phyloP scores from a whole-genome alignment of 1,140 invertebrate species.

The Drosophila aff. region DNA sequence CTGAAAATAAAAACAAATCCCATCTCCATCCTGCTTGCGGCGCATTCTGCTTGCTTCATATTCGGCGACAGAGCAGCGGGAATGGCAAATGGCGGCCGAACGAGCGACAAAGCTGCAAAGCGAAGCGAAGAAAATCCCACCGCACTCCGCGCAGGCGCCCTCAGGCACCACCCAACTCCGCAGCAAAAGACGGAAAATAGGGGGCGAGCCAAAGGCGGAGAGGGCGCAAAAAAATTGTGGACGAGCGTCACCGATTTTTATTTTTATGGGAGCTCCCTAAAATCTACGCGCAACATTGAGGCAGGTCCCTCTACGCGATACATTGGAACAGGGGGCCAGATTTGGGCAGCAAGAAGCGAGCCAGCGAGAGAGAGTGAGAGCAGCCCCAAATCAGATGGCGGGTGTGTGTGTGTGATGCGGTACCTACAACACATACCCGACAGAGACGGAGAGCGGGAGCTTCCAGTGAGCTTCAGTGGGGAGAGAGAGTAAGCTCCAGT shows the following conservation, averaged over 20 bases:
- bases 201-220: neutral
- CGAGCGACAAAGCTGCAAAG: constrained; percentile 75
- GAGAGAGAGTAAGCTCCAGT: constrained; percentile 11
- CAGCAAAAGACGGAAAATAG: neutral
- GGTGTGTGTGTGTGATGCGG: neutral
- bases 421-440: constrained; percentile 23
- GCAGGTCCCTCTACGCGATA: constrained; percentile 84
- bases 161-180: constrained; percentile 44
- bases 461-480: constrained; percentile 10
- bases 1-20: constrained; percentile 8
- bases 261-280: constrained; percentile 56
- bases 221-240: constrained; percentile 28
- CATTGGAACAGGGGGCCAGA: constrained; percentile 73
- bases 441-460: constrained; percentile 16
- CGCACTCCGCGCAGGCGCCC: constrained; percentile 58
- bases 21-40: constrained; percentile 49
- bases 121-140: constrained; percentile 24
- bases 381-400: constrained; percentile 39
- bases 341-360: constrained; percentile 33
- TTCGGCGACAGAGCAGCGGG: constrained; percentile 68
- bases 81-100: constrained; percentile 72
- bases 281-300: constrained; percentile 80
- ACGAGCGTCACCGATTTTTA: constrained; percentile 48
- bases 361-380: constrained; percentile 16
- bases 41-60: constrained; percentile 79